A percentile compares a stretch with the other conserved stretches of the same genome.
Evolutionary conservation across 2,113 vertebrate species (phyloP).

Genomic region (Amphilophus citrinellus): DNA sequence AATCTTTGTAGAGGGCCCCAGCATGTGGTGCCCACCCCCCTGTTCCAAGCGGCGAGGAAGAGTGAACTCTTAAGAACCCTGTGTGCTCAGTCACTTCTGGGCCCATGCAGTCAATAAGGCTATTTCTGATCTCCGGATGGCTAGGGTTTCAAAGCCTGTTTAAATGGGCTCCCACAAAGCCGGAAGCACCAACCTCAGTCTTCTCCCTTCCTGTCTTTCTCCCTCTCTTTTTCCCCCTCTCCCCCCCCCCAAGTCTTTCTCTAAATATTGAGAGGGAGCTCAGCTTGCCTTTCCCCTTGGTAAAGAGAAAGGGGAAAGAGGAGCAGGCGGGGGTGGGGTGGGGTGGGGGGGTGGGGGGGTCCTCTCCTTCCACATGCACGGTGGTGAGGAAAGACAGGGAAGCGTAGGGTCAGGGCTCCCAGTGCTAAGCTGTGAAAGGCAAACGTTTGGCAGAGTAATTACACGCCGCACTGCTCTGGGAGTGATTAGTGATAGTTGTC

Average conservation of each 20-base stretch:
- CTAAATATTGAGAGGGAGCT: constrained; percentile 77
- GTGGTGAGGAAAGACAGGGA: constrained; percentile 80
- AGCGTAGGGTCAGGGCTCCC: constrained; percentile 81
- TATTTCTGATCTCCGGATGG: constrained; percentile 83
- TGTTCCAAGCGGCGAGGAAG: constrained; percentile 47
- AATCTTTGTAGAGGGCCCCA: constrained; percentile 43
- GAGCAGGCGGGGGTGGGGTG: neutral
- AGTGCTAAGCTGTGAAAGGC: constrained; percentile 85
- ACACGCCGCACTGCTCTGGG: constrained; percentile 83
- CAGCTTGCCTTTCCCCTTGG: constrained; percentile 69
- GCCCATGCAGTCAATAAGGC: constrained; percentile 80
- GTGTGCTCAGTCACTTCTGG: constrained; percentile 73
- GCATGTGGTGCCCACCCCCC: constrained; percentile 22
- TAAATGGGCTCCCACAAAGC: constrained; percentile 82
- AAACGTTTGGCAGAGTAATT: constrained; percentile 84
- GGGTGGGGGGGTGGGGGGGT: neutral
- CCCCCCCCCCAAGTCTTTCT: constrained; percentile 26
- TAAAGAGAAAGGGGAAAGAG: constrained; percentile 18
- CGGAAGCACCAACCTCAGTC: constrained; percentile 72
- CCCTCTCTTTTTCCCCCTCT: constrained; percentile 56
- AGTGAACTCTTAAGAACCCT: constrained; percentile 71
- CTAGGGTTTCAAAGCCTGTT: constrained; percentile 84
- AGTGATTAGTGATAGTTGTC: constrained; percentile 85
- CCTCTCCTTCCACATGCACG: constrained; percentile 68
- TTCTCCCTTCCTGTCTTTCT: constrained; percentile 62